Evolutionary conservation across 2,888 invertebrate species (phyloP), one percentile per base, ranked within the genome.

Genomic region (Cephus nigrinus): DNA sequence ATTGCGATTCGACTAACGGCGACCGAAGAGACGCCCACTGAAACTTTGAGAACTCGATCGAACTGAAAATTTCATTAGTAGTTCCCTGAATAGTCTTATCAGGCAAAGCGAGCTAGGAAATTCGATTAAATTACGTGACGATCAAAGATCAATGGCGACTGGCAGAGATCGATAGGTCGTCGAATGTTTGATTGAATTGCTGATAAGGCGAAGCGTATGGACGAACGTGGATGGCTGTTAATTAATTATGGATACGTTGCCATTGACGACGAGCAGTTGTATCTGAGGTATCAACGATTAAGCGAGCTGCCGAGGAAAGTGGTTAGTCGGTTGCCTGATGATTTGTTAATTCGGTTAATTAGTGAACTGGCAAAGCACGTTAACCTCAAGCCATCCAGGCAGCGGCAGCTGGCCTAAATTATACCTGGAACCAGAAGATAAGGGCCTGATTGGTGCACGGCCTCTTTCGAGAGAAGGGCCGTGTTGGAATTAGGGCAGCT

Each of bases 361-460:
- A 23, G 23, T 9, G 23, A 55, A 55, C 9, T 55, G 55, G 55
- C 23, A 74, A 82, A 83, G 83, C 83, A 81, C 80, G 79, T 78
- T 72, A 75, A 79, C 78, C 80, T 78, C 74, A 80, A 82, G 73
- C 76, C 69, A 75, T 75, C 55, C 77, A 76, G 68, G 74, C 77
- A 55, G 73, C 81, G 82, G 85, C 86, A 76, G 83, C 87, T 90
- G 88, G 88, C 89, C 87, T 89, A 88, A 85, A 79, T 87, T 92
- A 91, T 92, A 93, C 93, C 94, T 93, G 93, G 93, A 89, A 93
- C 92, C 84, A 93, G 92, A 86, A 93, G 91, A 90, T 93, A 93
- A 82, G 93, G 93, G 88, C 93, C 93, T 90, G 93, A 93, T 86
- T 92, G 91, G 88, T 92, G 93, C 89, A 92, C 92, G 76, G 92